Percentiles rank a stretch among this genome's conserved stretches.
phyloP scores from a whole-genome alignment of 1,140 invertebrate genomes.

The Eufriesea mexicana region DNA sequence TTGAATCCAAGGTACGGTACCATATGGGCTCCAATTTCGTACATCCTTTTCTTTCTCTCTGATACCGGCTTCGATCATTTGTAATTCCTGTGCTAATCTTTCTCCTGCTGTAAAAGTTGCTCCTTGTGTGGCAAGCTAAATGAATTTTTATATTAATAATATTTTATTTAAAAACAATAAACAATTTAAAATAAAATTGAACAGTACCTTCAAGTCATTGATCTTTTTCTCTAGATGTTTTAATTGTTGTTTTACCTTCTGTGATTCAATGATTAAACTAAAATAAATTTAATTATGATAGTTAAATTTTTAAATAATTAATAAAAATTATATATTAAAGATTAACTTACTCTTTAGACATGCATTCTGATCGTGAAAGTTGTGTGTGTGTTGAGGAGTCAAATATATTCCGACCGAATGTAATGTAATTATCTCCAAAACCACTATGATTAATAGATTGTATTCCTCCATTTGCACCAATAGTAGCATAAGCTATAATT shows the following conservation, averaged over 20 bases:
- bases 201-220: constrained; percentile 85
- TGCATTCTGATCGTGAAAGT: constrained; percentile 74
- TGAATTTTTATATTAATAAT: constrained; percentile 14
- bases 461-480: constrained; percentile 73
- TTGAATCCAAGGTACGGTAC: constrained; percentile 77
- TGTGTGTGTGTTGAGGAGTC: constrained; percentile 72
- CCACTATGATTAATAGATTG: constrained; percentile 71
- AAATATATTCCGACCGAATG: constrained; percentile 78
- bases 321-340: constrained; percentile 28
- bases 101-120: constrained; percentile 83
- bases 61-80: constrained; percentile 87
- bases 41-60: constrained; percentile 86
- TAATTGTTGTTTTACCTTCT: constrained; percentile 86
- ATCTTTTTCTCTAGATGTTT: constrained; percentile 86
- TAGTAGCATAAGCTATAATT: constrained; percentile 73
- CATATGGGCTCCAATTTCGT: constrained; percentile 81
- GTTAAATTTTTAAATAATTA: background rate
- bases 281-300: constrained; percentile 52
- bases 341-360: constrained; percentile 80
- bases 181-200: background rate
- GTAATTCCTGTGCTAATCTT: constrained; percentile 85
- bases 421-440: constrained; percentile 81
- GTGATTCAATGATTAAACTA: constrained; percentile 84
- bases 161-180: background rate
- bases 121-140: constrained; percentile 82